Evolutionary conservation across 2,113 vertebrate species (phyloP), one percentile per base, ranked within the genome.

Genomic region (Suricata suricatta): DNA sequence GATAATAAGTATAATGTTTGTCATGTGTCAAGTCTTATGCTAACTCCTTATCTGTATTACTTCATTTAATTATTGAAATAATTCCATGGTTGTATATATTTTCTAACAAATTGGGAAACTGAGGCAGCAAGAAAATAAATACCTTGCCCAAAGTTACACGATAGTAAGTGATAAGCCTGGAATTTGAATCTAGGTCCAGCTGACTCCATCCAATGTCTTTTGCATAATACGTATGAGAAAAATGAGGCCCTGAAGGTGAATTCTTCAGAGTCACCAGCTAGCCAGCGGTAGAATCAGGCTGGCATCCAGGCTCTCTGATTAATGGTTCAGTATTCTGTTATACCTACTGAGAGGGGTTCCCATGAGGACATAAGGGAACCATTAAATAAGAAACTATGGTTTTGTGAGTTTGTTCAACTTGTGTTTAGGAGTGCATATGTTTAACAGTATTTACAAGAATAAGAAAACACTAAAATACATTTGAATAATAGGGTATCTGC

Each of bases 61-160:
- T n/a, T 95, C 41, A 90, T 76, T 93, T 76, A 88, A 64, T 64
- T 84, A 7, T 89, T 92, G 4, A 94, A 82, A 86, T 88, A 85
- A 89, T 1, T 31, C 29, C 19, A 17, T 16, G 9, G 17, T 69
- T 69, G 14, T 47, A 74, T 16, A 10, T 54, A 57, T 7, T 95
- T 29, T 44, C 12, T 29, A 74, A 85, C 3, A 31, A 14, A 29
- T 68, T 29, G 19, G 44, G 33, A 95, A 38, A 93, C 5, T 17
- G 27, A 93, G 1, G 31, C 41, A 88, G 23, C 44, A 14, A 74
- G 23, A 83, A 81, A 14, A 38, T 50, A 79, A 54, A 25, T 63
- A 41, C 29, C 41, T 81, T 93, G n/a, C 19, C 27, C 50, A 81
- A 60, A 13, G 4, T n/a, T 50, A 31, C 4, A 33, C 6, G 11